Base-by-base conservation (phyloP, 2,113 vertebrate genomes). In the Podarcis cretensis region DNA sequence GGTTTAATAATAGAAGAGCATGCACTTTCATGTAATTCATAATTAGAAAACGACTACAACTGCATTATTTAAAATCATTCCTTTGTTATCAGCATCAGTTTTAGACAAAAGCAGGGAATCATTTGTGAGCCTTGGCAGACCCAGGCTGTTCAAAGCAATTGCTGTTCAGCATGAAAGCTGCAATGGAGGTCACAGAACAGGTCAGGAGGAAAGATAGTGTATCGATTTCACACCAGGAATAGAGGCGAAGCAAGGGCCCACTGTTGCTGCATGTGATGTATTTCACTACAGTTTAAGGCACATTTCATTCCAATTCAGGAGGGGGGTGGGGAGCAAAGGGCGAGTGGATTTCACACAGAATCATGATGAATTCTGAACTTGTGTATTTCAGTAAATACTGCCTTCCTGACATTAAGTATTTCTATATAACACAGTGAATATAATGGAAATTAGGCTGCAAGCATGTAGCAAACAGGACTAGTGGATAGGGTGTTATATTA, bases 191-290 rank as follows among this genome's bases (percentile, higher is more conserved):
- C 98, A 98, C 92, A 89, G 95, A 97, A 95, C 97, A 97, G 98
- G 98, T 98, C 98, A 97, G 96, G 93, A 97, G 97, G 97, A 98
- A 98, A 98, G 97, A 98, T 97, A 98, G 98, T 96, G 97, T 98
- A 98, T 98, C 97, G 98, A 98, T 98, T 98, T 98, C 98, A 97
- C 97, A 97, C 96, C 96, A 96, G 97, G 97, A 96, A 97, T 93
- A 96, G 97, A 97, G 97, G 96, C 96, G 81, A 96, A 97, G 97
- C 91, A 0, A 95, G 94, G 96, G 94, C 95, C 95, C 95, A 94
- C 95, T 96, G 96, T 95, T 95, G 97, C 96, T 94, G 95, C 95
- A 92, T 95, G 96, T 97, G 97, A 97, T 97, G 96, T 96, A 97
- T 98, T 97, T 98, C 97, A 97, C 97, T 97, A 97, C 96, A 96